These are phyloP conservation scores for Cordilura impudica DNA, from an alignment of 2,888 invertebrate genomes.

Conservation along the genomic window DNA sequence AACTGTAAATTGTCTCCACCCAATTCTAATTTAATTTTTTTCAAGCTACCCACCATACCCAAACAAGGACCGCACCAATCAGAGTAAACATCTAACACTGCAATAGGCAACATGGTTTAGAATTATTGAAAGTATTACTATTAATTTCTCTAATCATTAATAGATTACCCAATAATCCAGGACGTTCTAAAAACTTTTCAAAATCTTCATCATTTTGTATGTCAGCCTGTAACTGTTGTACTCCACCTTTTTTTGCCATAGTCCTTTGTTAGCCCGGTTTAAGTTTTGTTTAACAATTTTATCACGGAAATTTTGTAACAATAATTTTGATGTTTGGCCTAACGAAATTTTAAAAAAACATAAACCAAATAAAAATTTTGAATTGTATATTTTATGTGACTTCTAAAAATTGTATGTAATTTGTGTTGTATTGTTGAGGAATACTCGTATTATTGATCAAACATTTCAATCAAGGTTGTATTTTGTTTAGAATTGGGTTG, in stretches of 20 bases:
- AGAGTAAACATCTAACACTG: conserved; percentile 92
- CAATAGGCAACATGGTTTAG: neutral
- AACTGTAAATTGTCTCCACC: conserved; percentile 89
- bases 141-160: too few species aligned
- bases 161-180: conserved; percentile 86
- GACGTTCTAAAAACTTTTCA: conserved; percentile 85
- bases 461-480: too few species aligned
- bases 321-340: neutral
- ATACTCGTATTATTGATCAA: too few species aligned
- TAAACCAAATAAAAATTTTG: neutral
- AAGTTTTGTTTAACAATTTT: neutral
- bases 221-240: conserved; percentile 88
- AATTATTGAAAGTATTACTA: too few species aligned
- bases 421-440: too few species aligned
- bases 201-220: conserved; percentile 91
- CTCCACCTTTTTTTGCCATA: conserved; percentile 87
- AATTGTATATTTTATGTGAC: neutral
- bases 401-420: neutral
- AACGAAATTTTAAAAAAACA: neutral
- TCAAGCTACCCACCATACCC: conserved; percentile 90
- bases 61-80: conserved; percentile 95
- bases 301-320: too few species aligned
- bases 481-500: too few species aligned
- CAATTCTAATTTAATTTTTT: conserved; percentile 91
- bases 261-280: neutral